Percentiles rank a stretch among this genome's conserved stretches.
These are phyloP conservation scores for Oriolus oriolus DNA, from an alignment of 2,113 vertebrate genomes.

Conservation along the genomic window DNA sequence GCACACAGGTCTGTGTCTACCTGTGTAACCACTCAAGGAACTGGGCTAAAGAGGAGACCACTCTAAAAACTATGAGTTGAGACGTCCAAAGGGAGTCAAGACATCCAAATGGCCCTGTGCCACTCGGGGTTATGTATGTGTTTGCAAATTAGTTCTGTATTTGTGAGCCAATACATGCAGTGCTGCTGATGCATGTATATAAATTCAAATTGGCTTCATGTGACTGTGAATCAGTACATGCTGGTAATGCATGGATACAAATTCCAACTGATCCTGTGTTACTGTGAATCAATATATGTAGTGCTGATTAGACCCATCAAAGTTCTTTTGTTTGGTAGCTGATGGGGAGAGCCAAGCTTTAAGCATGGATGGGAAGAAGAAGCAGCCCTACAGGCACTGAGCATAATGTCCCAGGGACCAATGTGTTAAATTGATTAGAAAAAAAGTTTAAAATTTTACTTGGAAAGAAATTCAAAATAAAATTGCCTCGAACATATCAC, in stretches of 20 bases:
- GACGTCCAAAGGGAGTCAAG: not conserved
- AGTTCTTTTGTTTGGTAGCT: not conserved
- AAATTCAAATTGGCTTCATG: not conserved
- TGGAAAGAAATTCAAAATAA: slow-evolving; percentile 20
- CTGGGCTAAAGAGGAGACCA: not conserved
- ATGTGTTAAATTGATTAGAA: slow-evolving; percentile 33
- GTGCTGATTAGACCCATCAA: not conserved
- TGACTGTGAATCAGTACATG: not conserved
- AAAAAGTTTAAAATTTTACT: slow-evolving; percentile 8
- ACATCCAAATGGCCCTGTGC: not conserved
- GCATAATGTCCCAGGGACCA: slow-evolving; percentile 10
- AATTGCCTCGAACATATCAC: not conserved
- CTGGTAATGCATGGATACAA: not conserved
- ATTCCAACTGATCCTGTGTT: not conserved
- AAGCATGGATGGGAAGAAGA: not conserved
- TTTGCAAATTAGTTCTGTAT: not conserved
- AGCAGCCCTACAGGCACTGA: not conserved
- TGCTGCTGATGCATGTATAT: not conserved
- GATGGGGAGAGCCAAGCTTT: not conserved
- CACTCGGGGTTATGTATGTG: not conserved
- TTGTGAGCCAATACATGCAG: not conserved
- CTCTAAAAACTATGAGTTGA: fast-evolving
- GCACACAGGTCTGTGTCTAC: not conserved
- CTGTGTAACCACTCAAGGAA: not conserved
- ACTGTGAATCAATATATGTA: not conserved